Evolutionary conservation across 2,797 vertebrate genomes (phyloP).

Genomic region (Sebastes taczanowskii): DNA sequence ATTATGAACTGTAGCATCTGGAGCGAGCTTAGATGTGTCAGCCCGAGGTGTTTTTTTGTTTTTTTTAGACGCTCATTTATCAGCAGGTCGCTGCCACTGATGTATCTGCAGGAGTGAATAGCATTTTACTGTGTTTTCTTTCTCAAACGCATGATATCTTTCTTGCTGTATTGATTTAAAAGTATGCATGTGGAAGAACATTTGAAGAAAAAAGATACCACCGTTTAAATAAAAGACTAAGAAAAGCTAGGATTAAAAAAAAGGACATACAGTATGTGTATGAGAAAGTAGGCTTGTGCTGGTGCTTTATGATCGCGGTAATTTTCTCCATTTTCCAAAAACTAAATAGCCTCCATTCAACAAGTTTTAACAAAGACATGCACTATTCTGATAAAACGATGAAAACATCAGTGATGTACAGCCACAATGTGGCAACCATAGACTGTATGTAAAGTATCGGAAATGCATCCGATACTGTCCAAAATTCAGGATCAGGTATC

Average conservation of each 20-base stretch:
- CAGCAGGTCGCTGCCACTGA: not conserved
- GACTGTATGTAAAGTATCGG: too few relatives aligned
- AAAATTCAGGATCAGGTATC: too few relatives aligned
- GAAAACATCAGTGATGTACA: not conserved
- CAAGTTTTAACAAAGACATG: not conserved
- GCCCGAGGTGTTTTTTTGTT: not conserved
- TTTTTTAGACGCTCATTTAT: not conserved
- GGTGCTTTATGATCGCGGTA: not conserved
- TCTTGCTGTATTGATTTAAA: not conserved
- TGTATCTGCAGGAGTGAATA: not conserved
- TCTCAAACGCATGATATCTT: not conserved
- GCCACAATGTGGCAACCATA: not conserved
- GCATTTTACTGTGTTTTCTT: not conserved
- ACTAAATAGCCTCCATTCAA: not conserved
- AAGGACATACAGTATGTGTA: not conserved
- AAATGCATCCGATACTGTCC: too few relatives aligned
- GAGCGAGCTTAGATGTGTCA: not conserved
- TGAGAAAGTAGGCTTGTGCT: not conserved
- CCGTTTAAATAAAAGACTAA: not conserved
- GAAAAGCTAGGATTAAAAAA: not conserved
- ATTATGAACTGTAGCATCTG: not conserved
- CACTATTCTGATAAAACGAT: not conserved
- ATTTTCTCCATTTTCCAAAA: not conserved
- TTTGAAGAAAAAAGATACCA: not conserved
- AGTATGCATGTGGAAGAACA: not conserved